A percentile compares a stretch with the other conserved stretches of the same genome.
phyloP scores from a whole-genome alignment of 2,113 vertebrate species.

The Balaeniceps rex region DNA sequence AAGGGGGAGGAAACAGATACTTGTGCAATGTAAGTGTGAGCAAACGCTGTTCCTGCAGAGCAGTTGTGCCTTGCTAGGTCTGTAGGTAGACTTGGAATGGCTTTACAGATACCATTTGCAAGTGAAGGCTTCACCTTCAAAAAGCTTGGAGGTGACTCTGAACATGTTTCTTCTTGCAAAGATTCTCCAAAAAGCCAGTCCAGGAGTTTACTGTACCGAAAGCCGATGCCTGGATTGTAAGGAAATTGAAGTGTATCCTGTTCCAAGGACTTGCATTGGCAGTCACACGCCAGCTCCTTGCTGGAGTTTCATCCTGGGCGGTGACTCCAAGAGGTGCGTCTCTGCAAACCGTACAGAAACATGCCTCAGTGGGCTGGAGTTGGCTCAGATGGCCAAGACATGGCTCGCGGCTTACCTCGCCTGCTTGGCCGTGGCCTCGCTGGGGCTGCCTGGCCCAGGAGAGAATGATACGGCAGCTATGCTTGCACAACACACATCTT shows the following conservation, averaged over 20 bases:
- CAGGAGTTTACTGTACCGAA: background rate
- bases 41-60: background rate
- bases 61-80: background rate
- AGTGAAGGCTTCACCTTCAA: background rate
- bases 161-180: background rate
- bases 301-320: background rate
- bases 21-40: background rate
- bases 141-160: background rate
- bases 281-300: background rate
- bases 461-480: background rate
- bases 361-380: background rate
- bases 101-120: background rate
- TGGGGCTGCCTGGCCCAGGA: background rate
- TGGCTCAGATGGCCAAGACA: background rate
- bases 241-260: conserved; percentile 27
- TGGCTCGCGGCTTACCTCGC: background rate
- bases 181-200: background rate
- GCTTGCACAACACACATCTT: background rate
- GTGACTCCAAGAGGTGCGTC: background rate
- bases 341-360: background rate
- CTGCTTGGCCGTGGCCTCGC: background rate
- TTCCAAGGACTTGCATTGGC: background rate
- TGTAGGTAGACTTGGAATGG: background rate
- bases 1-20: background rate
- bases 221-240: background rate